Percentiles rank a stretch among this genome's conserved stretches.
Evolutionary conservation across 2,888 invertebrate species (phyloP).

Genomic region (Colostygia pectinataria): DNA sequence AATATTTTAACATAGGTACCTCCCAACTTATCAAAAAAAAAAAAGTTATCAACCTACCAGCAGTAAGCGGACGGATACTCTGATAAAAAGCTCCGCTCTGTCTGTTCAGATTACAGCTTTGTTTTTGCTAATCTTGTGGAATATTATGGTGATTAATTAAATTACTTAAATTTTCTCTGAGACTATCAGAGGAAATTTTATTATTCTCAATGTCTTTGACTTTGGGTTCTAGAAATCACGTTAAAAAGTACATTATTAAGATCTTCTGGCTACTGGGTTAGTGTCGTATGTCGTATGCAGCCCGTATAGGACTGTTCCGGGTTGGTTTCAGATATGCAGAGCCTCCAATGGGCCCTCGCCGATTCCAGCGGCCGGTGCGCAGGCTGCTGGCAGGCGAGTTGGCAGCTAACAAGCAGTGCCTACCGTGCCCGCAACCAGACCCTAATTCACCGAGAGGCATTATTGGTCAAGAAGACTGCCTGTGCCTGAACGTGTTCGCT

Average conservation of each 20-base stretch:
- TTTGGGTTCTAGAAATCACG: too few relatives aligned
- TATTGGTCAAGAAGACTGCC: slow-evolving; percentile 86
- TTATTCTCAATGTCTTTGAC: too few relatives aligned
- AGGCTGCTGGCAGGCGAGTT: slow-evolving; percentile 67
- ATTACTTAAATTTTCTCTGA: too few relatives aligned
- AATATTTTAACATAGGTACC: too few relatives aligned
- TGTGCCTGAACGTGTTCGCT: slow-evolving; percentile 89
- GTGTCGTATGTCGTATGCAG: too few relatives aligned
- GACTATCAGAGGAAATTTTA: too few relatives aligned
- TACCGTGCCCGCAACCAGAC: slow-evolving; percentile 67
- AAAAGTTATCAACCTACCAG: slow-evolving; percentile 13
- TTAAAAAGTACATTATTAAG: too few relatives aligned
- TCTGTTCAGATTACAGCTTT: slow-evolving; percentile 16
- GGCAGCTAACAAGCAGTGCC: slow-evolving; percentile 56
- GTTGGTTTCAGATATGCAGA: slow-evolving; percentile 66
- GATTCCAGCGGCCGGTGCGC: slow-evolving; percentile 71
- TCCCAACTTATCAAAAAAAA: too few relatives aligned
- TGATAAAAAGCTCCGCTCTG: slow-evolving; percentile 46
- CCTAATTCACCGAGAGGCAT: slow-evolving; percentile 51
- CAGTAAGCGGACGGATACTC: slow-evolving; percentile 45
- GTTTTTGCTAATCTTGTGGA: too few relatives aligned
- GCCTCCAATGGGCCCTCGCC: slow-evolving; percentile 69
- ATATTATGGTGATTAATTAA: too few relatives aligned
- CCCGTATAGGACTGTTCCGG: too few relatives aligned
- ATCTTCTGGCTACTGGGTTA: too few relatives aligned